These are phyloP conservation scores for Heterodera filipjevi DNA, from an alignment of 2,888 invertebrate genomes.

Conservation along the genomic window DNA sequence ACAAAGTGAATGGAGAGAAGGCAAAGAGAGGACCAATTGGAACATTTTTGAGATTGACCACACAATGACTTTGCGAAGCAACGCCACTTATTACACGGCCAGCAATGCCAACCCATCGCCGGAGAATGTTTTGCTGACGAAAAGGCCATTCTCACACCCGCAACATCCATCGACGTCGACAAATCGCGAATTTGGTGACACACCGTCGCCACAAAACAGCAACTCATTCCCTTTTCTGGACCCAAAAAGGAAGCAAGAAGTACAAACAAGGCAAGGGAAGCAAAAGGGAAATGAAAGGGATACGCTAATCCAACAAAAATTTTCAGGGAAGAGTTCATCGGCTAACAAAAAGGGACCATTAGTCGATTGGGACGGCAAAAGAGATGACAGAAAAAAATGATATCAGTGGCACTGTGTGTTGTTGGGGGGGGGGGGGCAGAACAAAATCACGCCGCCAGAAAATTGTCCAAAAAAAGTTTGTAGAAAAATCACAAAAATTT, in stretches of 20 bases:
- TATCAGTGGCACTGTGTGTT: too few relatives aligned
- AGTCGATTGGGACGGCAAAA: background rate
- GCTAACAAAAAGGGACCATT: background rate
- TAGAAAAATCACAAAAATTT: too few relatives aligned
- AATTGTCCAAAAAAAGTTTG: too few relatives aligned
- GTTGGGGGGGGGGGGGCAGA: too few relatives aligned
- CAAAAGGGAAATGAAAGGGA: background rate
- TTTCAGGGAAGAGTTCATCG: slow-evolving; percentile 6
- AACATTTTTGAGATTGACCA: slow-evolving; percentile 8
- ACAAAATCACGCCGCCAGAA: too few relatives aligned
- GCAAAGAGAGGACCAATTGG: background rate
- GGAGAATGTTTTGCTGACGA: background rate
- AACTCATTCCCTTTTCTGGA: slow-evolving; percentile 53
- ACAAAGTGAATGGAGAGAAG: slow-evolving; percentile 30
- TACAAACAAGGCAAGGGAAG: slow-evolving; percentile 49
- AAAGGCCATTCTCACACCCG: background rate
- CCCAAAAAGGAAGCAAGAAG: slow-evolving; percentile 58
- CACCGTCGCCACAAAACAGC: slow-evolving; percentile 8
- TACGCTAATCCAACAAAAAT: background rate
- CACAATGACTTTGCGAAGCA: slow-evolving; percentile 31
- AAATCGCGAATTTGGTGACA: slow-evolving; percentile 28
- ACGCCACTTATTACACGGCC: slow-evolving; percentile 33
- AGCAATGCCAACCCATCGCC: slow-evolving; percentile 37
- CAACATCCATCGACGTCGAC: slow-evolving; percentile 7
- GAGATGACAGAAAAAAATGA: background rate